phyloP scores from a whole-genome alignment of 2,797 vertebrate species.

The Chlorospingus flavigularis region DNA sequence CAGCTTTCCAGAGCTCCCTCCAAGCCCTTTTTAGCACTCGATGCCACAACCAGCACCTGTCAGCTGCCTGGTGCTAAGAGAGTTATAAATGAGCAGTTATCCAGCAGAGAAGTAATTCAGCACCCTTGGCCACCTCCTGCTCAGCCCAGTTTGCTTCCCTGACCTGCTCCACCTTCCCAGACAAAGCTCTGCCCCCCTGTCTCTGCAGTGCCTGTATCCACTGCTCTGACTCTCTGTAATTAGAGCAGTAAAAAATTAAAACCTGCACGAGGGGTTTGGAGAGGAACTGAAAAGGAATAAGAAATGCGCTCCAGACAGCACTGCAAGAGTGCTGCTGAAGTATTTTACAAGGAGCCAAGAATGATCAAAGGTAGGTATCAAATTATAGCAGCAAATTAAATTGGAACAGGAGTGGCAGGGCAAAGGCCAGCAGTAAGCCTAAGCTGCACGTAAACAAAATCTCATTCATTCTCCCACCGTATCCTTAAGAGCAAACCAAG shows the following conservation, averaged over 20 bases:
- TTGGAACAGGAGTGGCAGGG: background rate
- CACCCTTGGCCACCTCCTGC: background rate
- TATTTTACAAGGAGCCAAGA: background rate
- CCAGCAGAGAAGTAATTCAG: background rate
- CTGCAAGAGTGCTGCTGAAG: background rate
- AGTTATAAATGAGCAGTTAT: accelerated
- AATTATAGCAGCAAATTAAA: background rate
- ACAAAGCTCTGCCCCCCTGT: background rate
- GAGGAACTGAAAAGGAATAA: background rate
- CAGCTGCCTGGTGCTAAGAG: background rate
- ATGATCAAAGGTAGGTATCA: background rate
- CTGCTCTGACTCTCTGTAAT: background rate
- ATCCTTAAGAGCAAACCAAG: background rate
- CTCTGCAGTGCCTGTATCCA: background rate
- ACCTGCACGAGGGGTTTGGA: background rate
- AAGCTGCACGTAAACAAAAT: background rate
- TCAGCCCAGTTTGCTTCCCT: background rate
- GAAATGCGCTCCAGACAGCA: background rate
- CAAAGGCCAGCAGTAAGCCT: background rate
- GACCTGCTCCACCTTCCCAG: background rate
- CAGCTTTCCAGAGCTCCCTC: background rate
- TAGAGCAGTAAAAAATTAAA: background rate
- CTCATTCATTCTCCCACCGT: background rate
- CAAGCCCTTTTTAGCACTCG: background rate
- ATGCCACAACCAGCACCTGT: background rate